Conservation (phyloP, 2,113 vertebrate genomes). For the Terrapene triunguis region DNA sequence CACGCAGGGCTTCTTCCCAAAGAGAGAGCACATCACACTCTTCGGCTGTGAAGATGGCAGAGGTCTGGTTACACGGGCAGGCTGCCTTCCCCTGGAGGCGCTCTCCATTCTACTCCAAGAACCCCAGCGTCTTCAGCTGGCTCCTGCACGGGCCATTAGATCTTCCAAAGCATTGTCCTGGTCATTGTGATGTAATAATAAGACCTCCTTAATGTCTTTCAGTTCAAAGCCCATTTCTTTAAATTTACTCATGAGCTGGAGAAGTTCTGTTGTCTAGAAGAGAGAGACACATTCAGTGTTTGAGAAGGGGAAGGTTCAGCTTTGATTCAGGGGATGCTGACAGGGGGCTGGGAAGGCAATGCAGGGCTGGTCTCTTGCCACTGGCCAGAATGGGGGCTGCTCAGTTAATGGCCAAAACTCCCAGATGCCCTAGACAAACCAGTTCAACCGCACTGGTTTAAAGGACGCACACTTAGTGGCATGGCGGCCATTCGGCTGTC, state of each 20-base stretch:
- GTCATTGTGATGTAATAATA: conserved; percentile 95
- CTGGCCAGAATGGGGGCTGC: fast-evolving
- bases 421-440: background rate
- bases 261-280: conserved; percentile 91
- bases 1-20: conserved; percentile 16
- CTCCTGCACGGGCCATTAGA: conserved; percentile 92
- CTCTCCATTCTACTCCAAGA: fast-evolving
- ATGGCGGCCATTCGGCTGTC: too few relatives aligned
- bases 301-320: background rate
- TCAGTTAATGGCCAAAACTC: background rate
- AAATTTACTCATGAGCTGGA: conserved; percentile 97
- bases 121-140: conserved; percentile 87
- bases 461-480: too few relatives aligned
- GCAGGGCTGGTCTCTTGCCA: background rate
- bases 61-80: background rate
- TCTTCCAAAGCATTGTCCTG: conserved; percentile 96
- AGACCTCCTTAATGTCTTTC: conserved; percentile 94
- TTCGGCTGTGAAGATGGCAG: background rate
- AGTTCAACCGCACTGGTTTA: too few relatives aligned
- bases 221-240: conserved; percentile 98
- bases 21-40: conserved; percentile 11
- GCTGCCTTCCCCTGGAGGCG: background rate
- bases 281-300: conserved; percentile 32
- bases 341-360: background rate
- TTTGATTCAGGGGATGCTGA: background rate